Conservation (phyloP, 2,797 vertebrate species). For the Urophycis tenuis region DNA sequence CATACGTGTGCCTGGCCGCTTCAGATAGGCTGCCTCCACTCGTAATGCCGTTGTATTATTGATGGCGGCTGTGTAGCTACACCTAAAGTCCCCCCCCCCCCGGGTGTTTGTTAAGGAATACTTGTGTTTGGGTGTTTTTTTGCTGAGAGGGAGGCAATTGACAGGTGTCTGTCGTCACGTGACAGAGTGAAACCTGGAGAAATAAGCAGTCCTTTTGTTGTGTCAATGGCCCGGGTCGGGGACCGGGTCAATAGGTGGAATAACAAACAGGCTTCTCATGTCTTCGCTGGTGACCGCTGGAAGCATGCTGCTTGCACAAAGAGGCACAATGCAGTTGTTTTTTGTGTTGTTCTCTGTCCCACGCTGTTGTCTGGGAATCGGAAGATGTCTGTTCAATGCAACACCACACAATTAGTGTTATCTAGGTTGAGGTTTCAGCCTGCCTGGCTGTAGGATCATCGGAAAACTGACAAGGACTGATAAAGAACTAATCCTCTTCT, state of each 20-base stretch:
- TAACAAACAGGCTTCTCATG: constrained; percentile 42
- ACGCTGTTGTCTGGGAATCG: constrained; percentile 26
- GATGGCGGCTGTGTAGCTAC: neutral
- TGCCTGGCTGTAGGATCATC: constrained; percentile 17
- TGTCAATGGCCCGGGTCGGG: constrained; percentile 21
- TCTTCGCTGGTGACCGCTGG: constrained; percentile 50
- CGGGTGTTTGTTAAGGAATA: neutral
- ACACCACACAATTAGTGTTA: constrained; percentile 21
- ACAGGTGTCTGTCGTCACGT: constrained; percentile 13
- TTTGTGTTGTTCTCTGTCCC: constrained; percentile 22
- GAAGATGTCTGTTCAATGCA: constrained; percentile 28
- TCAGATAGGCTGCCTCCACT: neutral
- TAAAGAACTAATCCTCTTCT: too few species aligned
- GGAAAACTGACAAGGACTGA: neutral
- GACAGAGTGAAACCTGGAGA: constrained; percentile 39
- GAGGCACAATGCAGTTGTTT: constrained; percentile 36
- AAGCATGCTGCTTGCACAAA: constrained; percentile 41
- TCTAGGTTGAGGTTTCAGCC: constrained; percentile 15
- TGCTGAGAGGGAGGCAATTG: constrained; percentile 34
- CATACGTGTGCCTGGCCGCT: neutral
- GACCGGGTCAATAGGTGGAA: constrained; percentile 35
- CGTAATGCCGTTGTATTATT: neutral
- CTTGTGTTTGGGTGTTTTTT: constrained; percentile 3
- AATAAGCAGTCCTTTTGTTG: constrained; percentile 47
- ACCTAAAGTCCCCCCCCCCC: neutral